Conservation (phyloP, 2,113 vertebrate species). For the Oncorhynchus kisutch region DNA sequence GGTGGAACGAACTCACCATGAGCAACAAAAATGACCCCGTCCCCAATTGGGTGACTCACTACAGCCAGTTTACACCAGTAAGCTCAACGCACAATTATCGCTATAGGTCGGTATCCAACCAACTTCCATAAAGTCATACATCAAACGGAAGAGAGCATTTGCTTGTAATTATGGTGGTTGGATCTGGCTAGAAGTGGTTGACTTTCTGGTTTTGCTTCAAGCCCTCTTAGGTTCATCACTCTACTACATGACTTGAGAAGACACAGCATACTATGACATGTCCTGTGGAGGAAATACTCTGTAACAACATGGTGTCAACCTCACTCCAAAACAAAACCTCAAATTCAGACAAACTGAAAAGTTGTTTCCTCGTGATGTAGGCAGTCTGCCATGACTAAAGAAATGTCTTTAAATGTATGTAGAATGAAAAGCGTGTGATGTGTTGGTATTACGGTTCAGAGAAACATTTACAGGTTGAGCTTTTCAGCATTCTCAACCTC, state of each 20-base stretch:
- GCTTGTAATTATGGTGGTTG: background rate
- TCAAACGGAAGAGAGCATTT: background rate
- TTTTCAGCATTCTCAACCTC: too few relatives aligned
- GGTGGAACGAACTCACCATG: background rate
- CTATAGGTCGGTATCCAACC: background rate
- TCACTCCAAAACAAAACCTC: constrained; percentile 11
- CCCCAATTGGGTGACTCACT: background rate
- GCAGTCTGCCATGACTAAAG: background rate
- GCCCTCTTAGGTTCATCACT: background rate
- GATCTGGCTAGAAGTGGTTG: background rate
- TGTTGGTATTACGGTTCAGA: too few relatives aligned
- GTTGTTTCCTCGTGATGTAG: background rate
- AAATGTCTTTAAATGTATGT: background rate
- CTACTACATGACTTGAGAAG: too few relatives aligned
- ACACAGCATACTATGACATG: constrained; percentile 34
- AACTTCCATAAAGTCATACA: background rate
- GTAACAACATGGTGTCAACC: constrained; percentile 15
- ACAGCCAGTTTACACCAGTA: constrained; percentile 1
- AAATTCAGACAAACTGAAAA: background rate
- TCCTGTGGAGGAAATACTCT: constrained; percentile 60
- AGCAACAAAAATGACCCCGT: background rate
- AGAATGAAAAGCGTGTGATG: background rate
- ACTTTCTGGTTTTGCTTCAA: constrained; percentile 3
- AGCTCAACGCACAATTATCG: background rate
- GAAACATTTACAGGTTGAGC: too few relatives aligned